Evolutionary conservation across 2,797 vertebrate genomes (phyloP).

Genomic region (Megaceryle alcyon): DNA sequence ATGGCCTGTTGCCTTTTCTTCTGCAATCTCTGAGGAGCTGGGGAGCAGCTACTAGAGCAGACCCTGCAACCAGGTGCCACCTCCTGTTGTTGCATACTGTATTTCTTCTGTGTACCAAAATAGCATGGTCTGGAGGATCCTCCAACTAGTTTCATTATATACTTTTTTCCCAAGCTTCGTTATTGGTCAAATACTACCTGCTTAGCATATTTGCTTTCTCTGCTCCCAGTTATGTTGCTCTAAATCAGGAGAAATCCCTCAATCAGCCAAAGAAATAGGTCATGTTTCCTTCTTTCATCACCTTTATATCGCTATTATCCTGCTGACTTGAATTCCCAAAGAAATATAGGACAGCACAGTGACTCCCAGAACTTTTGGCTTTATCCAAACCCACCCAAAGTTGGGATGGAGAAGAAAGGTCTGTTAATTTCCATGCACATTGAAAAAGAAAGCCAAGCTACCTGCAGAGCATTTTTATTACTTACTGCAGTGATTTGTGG

Average conservation of each 20-base stretch:
- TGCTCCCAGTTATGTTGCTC: background rate
- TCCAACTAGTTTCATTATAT: background rate
- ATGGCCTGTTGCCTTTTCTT: background rate
- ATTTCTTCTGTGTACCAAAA: background rate
- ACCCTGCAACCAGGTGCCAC: background rate
- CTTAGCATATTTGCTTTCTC: background rate
- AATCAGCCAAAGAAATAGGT: background rate
- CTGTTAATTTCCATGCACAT: background rate
- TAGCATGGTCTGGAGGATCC: background rate
- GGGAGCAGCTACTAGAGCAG: background rate
- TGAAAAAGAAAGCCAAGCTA: background rate
- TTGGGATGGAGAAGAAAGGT: background rate
- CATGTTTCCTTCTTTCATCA: background rate
- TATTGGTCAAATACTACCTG: background rate
- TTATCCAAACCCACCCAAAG: background rate
- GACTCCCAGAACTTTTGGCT: background rate
- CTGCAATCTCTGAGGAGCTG: background rate
- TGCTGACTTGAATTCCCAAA: background rate
- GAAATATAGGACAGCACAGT: background rate
- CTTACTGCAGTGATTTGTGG: background rate
- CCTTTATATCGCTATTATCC: background rate
- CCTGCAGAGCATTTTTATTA: background rate
- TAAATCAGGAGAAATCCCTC: background rate
- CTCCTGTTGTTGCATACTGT: background rate
- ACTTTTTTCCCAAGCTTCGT: background rate